Conservation (phyloP, 2,797 vertebrate species). For the Coreius guichenoti region DNA sequence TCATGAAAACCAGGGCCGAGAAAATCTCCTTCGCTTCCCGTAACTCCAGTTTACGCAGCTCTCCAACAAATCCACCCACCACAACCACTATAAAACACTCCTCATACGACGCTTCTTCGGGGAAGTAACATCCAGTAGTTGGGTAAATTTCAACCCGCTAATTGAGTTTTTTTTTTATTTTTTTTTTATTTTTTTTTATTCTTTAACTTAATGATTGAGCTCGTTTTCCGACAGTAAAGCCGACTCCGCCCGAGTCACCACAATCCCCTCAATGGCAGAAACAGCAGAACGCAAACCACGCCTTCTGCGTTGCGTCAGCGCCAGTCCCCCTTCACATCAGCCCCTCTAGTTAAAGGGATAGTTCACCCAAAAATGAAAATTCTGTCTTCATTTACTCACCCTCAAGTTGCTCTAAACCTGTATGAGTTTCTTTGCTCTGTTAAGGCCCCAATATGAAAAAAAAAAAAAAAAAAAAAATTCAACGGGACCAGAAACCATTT, state of each 20-base stretch:
- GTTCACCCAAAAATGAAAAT: no score
- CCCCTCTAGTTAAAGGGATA: conserved; percentile 33
- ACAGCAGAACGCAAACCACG: conserved; percentile 29
- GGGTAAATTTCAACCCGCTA: not conserved
- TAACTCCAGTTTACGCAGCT: conserved; percentile 45
- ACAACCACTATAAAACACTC: conserved; percentile 8
- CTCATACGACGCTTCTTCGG: not conserved
- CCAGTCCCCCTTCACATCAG: conserved; percentile 52
- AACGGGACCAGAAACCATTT: no score
- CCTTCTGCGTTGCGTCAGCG: conserved; percentile 59
- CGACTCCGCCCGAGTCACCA: conserved; percentile 68
- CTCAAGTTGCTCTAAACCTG: no score
- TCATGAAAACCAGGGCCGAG: conserved; percentile 53
- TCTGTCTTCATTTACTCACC: no score
- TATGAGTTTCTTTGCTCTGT: no score
- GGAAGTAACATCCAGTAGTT: conserved; percentile 41
- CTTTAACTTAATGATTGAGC: conserved; percentile 11
- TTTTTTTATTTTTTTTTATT: not conserved
- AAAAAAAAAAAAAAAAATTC: no score
- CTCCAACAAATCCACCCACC: conserved; percentile 28
- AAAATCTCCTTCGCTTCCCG: conserved; percentile 60
- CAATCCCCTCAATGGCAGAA: conserved; percentile 57
- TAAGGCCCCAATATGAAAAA: no score
- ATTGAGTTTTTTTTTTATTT: not conserved
- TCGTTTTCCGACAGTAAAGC: conserved; percentile 53